Evolutionary conservation across 2,888 invertebrate species (phyloP), one percentile per base, ranked within the genome.

Genomic region (Andrena bicolor): DNA sequence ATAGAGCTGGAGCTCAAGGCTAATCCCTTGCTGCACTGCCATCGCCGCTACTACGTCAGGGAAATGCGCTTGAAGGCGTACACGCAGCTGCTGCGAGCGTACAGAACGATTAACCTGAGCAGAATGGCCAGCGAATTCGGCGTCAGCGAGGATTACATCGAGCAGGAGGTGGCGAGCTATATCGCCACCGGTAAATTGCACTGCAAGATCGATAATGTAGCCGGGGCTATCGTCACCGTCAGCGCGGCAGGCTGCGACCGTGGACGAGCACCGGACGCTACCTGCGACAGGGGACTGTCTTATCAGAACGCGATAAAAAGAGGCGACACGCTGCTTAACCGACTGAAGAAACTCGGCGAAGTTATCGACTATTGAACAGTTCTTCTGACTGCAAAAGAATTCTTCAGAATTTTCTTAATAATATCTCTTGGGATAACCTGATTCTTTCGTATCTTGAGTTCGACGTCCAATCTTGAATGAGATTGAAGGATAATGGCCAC

Each of bases 1-100:
- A 89, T 94, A 10, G 95, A 95, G 80, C 84, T 83, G 10, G 92
- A 94, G 65, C 94, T 97, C 94, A 96, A 95, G 88, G 93, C 94
- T 75, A 96, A 97, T 91, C 95, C 96, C 35, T 94, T 96, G 72
- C 93, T 97, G 64, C 93, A 95, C 74, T 95, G 96, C 0, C 97
- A 97, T 92, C 96, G 95, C 91, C 94, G 95, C 70, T 96, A 95
- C 93, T 97, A 97, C 91, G 95, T 96, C 0, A 94, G 96, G 32
- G 96, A 96, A 91, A 96, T 97, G 96, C 94, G 96, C 80, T 95
- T 96, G 71, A 94, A 95, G 83, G 96, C 97, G 0, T 97, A 97
- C 91, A 95, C 95, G 35, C 97, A 97, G 92, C 94, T 97, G 41
- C 93, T 97, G 60, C 96, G 96, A 90, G 96, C 97, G 0, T 97